A percentile compares a stretch with the other conserved stretches of the same genome.
These are phyloP conservation scores for Pterois miles DNA, from an alignment of 2,797 vertebrate species.

Conservation along the genomic window DNA sequence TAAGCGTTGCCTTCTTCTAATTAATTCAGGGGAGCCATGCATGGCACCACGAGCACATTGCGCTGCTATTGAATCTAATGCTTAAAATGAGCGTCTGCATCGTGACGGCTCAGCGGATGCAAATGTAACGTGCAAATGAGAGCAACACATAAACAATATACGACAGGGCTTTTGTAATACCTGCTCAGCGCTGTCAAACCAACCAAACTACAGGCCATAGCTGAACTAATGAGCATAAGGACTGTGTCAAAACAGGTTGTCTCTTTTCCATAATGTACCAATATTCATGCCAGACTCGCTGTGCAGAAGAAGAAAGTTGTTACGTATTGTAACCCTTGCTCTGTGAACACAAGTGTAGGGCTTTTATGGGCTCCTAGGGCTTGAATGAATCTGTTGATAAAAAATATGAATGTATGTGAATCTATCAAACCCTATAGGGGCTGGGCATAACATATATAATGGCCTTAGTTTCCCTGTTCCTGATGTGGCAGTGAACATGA, in stretches of 20 bases:
- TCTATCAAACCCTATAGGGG: not conserved
- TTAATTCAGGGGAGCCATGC: constrained; percentile 69
- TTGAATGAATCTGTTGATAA: not conserved
- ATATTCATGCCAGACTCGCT: not conserved
- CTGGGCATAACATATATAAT: not conserved
- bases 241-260: constrained; percentile 9
- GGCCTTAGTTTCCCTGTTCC: not conserved
- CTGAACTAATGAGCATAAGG: constrained; percentile 24
- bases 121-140: constrained; percentile 18
- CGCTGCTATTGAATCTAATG: constrained; percentile 12
- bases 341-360: not conserved
- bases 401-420: not conserved
- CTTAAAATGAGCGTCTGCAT: constrained; percentile 30
- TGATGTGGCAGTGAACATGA: not conserved
- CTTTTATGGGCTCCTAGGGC: not conserved
- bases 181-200: constrained; percentile 26
- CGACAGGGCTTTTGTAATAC: constrained; percentile 35
- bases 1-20: constrained; percentile 56
- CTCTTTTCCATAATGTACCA: not conserved
- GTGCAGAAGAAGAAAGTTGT: not conserved
- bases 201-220: constrained; percentile 34
- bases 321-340: not conserved
- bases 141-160: constrained; percentile 20
- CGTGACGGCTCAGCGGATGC: constrained; percentile 20
- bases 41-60: constrained; percentile 37